Percentiles rank a stretch among this genome's conserved stretches.
Evolutionary conservation across 2,113 vertebrate genomes (phyloP).

Genomic region (Falco punctatus): DNA sequence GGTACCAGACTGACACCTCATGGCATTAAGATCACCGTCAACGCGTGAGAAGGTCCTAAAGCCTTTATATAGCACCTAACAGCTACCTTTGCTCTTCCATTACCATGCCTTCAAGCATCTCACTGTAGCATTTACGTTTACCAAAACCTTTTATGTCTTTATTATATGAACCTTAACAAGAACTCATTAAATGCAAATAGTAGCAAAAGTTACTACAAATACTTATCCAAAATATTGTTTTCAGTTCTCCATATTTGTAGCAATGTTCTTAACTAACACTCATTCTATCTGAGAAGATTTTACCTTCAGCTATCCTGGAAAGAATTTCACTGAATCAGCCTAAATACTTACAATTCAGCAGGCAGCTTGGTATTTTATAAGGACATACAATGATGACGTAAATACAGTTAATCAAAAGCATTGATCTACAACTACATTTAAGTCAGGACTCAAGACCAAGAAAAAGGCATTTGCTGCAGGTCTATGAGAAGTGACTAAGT

Average conservation of each 20-base stretch:
- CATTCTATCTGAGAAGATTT: background rate
- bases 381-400: background rate
- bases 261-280: background rate
- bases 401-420: background rate
- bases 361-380: background rate
- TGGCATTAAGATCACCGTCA: background rate
- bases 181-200: background rate
- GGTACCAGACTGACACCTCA: background rate
- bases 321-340: background rate
- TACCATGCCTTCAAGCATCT: background rate
- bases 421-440: background rate
- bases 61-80: background rate
- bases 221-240: background rate
- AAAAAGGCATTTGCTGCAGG: background rate
- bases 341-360: background rate
- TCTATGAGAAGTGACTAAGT: background rate
- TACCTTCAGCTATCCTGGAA: background rate
- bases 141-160: background rate
- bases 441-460: background rate
- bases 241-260: background rate
- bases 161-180: background rate
- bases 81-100: background rate
- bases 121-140: background rate
- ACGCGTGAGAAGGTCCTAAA: background rate
- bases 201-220: background rate